Conservation (phyloP, 2,888 invertebrate genomes). For the Himalopsyche tibetana region DNA sequence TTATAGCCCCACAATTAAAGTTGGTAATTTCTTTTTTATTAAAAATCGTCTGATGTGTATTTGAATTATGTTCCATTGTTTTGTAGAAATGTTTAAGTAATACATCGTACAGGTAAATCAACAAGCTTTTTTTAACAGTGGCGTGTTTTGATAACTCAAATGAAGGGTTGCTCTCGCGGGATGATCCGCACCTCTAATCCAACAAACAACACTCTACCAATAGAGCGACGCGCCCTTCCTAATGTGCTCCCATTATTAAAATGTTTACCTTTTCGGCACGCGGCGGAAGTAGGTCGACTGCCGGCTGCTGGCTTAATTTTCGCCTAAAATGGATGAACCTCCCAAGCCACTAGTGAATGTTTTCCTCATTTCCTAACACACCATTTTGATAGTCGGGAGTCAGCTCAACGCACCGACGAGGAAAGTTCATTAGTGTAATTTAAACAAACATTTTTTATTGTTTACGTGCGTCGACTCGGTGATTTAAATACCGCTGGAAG, state of each 20-base stretch:
- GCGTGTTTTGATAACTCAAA: conserved; percentile 1
- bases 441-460: conserved; percentile 13
- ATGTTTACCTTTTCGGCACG: conserved; percentile 56
- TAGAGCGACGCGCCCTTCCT: conserved; percentile 66
- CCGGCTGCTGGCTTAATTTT: conserved; percentile 12
- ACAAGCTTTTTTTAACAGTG: background rate
- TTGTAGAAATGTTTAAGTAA: no score
- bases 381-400: conserved; percentile 46
- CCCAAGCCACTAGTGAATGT: background rate
- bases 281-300: conserved; percentile 39
- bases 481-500: conserved; percentile 9
- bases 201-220: background rate
- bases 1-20: no score
- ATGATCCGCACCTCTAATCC: conserved; percentile 3
- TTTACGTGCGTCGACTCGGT: background rate
- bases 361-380: conserved; percentile 5
- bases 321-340: background rate
- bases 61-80: no score
- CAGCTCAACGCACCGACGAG: background rate
- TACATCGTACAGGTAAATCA: background rate
- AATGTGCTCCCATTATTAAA: conserved; percentile 48
- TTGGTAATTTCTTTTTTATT: no score
- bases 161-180: conserved; percentile 41
- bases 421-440: conserved; percentile 18
- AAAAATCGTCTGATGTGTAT: no score